phyloP scores from a whole-genome alignment of 2,888 invertebrate genomes.

The Uropetala carovei region DNA sequence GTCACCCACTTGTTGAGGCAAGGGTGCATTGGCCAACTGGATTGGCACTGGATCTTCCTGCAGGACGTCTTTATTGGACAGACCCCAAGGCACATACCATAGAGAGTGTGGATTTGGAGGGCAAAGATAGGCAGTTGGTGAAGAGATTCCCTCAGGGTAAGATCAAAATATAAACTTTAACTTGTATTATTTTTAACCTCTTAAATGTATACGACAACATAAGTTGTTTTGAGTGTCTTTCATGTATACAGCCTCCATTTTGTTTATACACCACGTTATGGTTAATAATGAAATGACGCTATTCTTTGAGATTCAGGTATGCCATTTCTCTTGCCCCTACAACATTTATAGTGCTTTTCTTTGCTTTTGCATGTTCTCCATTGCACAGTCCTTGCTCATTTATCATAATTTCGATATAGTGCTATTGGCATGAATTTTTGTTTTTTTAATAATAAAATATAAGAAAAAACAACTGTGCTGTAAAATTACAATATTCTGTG shows the following conservation, averaged over 20 bases:
- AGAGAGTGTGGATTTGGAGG: conserved; percentile 83
- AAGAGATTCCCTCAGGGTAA: conserved; percentile 78
- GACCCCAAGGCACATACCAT: conserved; percentile 87
- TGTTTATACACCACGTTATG: not conserved
- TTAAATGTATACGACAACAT: not conserved
- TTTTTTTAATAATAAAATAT: no score
- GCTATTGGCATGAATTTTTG: no score
- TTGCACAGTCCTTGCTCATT: no score
- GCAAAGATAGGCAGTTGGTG: conserved; percentile 81
- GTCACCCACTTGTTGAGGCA: conserved; percentile 78
- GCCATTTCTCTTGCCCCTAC: no score
- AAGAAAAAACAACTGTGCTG: no score
- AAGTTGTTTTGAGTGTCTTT: not conserved
- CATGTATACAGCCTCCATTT: not conserved
- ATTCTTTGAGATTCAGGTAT: not conserved
- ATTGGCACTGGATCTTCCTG: conserved; percentile 85
- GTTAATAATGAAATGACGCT: not conserved
- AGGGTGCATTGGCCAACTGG: conserved; percentile 86
- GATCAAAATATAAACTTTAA: conserved; percentile 50
- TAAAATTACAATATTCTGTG: no score
- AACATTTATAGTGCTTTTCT: no score
- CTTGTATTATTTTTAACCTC: not conserved
- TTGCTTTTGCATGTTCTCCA: no score
- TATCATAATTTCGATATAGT: no score
- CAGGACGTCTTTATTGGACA: conserved; percentile 88